Evolutionary conservation across 2,888 invertebrate genomes (phyloP), one percentile per base, ranked within the genome.

Genomic region (Phasia obesa): DNA sequence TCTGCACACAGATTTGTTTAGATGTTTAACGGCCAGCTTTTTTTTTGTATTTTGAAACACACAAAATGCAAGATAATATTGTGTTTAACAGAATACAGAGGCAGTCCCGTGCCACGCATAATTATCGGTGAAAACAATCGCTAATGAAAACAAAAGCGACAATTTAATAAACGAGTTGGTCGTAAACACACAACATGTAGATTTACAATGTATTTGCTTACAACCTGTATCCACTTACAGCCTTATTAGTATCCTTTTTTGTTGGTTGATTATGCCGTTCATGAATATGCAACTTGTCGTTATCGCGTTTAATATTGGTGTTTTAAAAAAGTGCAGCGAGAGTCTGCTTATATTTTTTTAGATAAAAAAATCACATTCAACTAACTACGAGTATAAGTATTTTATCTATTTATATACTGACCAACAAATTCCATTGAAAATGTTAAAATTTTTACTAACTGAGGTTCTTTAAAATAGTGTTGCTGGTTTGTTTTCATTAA

Each of bases 141-240:
- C 3, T n/a, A 42, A 42, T 21, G 27, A 57, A 42, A 74, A 27
- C 27, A 53, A 11, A 2, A n/a, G 44, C 13, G 3, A 31, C n/a
- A 38, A 15, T 44, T 11, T 64, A 25, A 55, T 64, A 19, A 49
- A 31, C n/a, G 47, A 49, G 62, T n/a, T 62, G 44, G 17, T 13
- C 27, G 25, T 49, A 64, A 64, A 23, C 59, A 59, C 17, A 15
- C 49, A 49, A 15, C 4, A n/a, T 42, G 11, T 42, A 42, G 15
- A 42, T n/a, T 35, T 35, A 35, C 35, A 35, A 35, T 35, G 35
- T 35, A 35, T 35, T 1, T 35, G 15, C 3, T n/a, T 3, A n/a
- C 38, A 42, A 15, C 38, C 38, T 42, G 27, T 27, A 27, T 27
- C 27, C 27, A 42, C 3, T n/a, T 3, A n/a, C 38, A 42, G 13